These are phyloP conservation scores for Pungitius pungitius DNA, from an alignment of 2,113 vertebrate species.

Conservation along the genomic window DNA sequence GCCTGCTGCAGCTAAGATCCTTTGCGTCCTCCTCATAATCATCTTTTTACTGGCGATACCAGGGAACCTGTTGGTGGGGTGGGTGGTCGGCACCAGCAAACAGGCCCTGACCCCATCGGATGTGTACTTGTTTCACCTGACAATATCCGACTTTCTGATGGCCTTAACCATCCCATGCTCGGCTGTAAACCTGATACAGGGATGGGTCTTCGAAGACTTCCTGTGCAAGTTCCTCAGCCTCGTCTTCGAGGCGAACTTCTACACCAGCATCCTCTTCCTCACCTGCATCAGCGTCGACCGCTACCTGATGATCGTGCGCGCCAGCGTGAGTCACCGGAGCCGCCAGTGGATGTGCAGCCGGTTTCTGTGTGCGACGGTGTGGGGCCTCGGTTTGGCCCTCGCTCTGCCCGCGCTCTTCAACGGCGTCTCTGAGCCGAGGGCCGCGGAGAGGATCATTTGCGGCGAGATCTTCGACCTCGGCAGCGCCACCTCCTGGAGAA, in stretches of 20 bases:
- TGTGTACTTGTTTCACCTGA: slow-evolving; percentile 77
- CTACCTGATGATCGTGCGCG: slow-evolving; percentile 72
- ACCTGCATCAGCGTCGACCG: slow-evolving; percentile 80
- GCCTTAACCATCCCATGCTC: slow-evolving; percentile 73
- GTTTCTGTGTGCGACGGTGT: slow-evolving; percentile 58
- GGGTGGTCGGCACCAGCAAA: slow-evolving; percentile 66
- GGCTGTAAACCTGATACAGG: slow-evolving; percentile 21
- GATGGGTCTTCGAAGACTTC: slow-evolving; percentile 76
- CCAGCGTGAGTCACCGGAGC: slow-evolving; percentile 18
- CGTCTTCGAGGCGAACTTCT: slow-evolving; percentile 74
- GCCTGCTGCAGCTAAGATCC: background rate
- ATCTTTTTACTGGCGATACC: slow-evolving; percentile 76
- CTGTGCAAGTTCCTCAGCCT: slow-evolving; percentile 72
- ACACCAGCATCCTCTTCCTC: slow-evolving; percentile 81
- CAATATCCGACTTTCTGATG: slow-evolving; percentile 73
- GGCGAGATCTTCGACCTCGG: slow-evolving; percentile 37
- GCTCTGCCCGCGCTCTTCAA: slow-evolving; percentile 71
- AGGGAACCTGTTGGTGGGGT: slow-evolving; percentile 75
- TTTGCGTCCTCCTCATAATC: slow-evolving; percentile 20
- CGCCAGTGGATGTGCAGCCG: slow-evolving; percentile 43
- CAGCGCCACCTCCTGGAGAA: slow-evolving; percentile 35
- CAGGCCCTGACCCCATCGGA: slow-evolving; percentile 68
- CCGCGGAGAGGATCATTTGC: slow-evolving; percentile 5
- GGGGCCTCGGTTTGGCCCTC: slow-evolving; percentile 62
- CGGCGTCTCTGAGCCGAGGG: fast-evolving